Conservation (phyloP, 1,140 invertebrate species). For the Sweltsa coloradensis region DNA sequence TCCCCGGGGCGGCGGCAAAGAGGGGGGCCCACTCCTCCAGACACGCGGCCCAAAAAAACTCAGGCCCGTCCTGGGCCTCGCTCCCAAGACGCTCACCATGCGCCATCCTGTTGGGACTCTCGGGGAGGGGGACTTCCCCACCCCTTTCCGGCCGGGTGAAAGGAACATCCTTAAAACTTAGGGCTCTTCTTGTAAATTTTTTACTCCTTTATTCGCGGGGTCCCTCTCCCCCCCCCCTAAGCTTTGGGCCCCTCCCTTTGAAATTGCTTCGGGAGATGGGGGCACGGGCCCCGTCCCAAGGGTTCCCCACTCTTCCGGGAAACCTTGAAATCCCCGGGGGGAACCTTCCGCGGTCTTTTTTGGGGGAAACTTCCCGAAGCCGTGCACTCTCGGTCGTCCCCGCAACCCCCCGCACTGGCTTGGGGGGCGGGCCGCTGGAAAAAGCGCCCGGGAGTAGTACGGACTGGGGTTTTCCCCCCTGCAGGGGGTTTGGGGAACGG, state of each 20-base stretch:
- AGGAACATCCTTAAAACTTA: too few species aligned
- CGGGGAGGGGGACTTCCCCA: slow-evolving; percentile 52
- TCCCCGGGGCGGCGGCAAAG: slow-evolving; percentile 35
- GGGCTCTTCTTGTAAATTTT: too few species aligned
- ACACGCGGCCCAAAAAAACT: slow-evolving; percentile 5
- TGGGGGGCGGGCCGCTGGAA: slow-evolving; percentile 35
- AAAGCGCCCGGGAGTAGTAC: slow-evolving; percentile 64
- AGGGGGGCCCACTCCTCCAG: slow-evolving; percentile 35
- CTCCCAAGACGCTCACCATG: too few species aligned
- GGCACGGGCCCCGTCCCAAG: slow-evolving; percentile 41
- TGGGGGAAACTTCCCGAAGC: slow-evolving; percentile 25
- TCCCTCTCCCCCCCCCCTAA: too few species aligned
- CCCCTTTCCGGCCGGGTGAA: slow-evolving; percentile 27
- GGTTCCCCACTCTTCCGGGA: slow-evolving; percentile 49
- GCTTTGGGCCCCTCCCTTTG: not conserved
- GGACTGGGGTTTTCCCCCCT: slow-evolving; percentile 53
- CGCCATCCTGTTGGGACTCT: slow-evolving; percentile 36
- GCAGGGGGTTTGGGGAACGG: not conserved
- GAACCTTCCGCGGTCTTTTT: slow-evolving; percentile 15
- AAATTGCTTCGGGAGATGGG: not conserved
- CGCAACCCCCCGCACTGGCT: slow-evolving; percentile 22
- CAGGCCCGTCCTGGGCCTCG: too few species aligned
- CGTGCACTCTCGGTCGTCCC: slow-evolving; percentile 29
- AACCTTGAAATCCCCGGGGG: not conserved
- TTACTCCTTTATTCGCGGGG: too few species aligned